Evolutionary conservation across 1,140 invertebrate genomes (phyloP).

Genomic region (Trichonephila clavipes): DNA sequence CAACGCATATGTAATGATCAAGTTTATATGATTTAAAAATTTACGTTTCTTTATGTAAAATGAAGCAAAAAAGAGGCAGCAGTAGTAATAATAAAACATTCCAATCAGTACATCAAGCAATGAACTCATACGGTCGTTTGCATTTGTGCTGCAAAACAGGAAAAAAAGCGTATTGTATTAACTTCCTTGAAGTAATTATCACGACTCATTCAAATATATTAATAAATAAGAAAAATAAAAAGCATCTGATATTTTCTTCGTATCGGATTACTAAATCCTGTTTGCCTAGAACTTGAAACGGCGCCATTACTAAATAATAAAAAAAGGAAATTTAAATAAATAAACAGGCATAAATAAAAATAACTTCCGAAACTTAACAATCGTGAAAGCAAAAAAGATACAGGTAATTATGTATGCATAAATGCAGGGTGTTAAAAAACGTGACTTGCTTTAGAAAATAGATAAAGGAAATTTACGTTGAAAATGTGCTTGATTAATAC

Average conservation of each 20-base stretch:
- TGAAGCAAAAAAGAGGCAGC: too few species aligned
- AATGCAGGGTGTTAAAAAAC: not conserved
- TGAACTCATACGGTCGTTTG: too few species aligned
- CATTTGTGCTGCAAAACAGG: too few species aligned
- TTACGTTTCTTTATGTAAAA: too few species aligned
- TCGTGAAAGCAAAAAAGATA: not conserved
- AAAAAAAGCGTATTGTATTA: too few species aligned
- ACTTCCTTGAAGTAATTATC: too few species aligned
- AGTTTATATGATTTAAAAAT: too few species aligned
- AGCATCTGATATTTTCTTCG: not conserved
- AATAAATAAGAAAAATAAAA: not conserved
- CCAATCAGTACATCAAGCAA: too few species aligned
- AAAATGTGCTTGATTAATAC: slow-evolving; percentile 4
- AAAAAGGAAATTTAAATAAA: not conserved
- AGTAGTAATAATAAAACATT: too few species aligned
- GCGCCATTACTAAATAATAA: not conserved
- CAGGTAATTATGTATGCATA: slow-evolving; percentile 2
- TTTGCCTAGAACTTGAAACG: not conserved
- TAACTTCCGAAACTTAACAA: not conserved
- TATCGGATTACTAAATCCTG: not conserved
- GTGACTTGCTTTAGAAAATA: slow-evolving; percentile 6
- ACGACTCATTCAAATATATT: too few species aligned
- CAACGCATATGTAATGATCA: too few species aligned
- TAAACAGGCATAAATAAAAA: not conserved
- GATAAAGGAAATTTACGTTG: not conserved